Conservation (phyloP, 2,113 vertebrate genomes). For the Baryphthengus martii region DNA sequence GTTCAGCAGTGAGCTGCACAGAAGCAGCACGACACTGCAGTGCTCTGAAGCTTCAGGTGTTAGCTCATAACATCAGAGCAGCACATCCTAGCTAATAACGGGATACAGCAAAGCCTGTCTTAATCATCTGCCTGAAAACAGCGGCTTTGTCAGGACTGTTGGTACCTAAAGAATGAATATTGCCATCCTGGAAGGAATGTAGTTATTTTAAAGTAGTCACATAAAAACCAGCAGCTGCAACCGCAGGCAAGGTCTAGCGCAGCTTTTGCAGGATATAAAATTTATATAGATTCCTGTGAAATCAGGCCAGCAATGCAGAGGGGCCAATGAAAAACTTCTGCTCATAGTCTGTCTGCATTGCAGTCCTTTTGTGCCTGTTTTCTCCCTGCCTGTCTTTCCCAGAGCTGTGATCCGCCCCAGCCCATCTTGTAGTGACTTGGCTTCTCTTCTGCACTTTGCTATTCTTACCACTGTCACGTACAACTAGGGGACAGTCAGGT, state of each 20-base stretch:
- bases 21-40: background rate
- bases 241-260: background rate
- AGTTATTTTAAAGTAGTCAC: background rate
- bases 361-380: background rate
- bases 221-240: background rate
- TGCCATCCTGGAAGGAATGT: background rate
- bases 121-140: background rate
- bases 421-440: background rate
- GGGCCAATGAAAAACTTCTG: background rate
- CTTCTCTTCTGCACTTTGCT: background rate
- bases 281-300: background rate
- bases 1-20: background rate
- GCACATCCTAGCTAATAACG: background rate
- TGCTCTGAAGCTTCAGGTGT: background rate
- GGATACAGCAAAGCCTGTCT: background rate
- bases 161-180: background rate
- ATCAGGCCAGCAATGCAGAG: background rate
- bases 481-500: background rate
- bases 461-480: accelerated
- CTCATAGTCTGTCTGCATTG: background rate
- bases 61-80: background rate
- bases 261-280: background rate
- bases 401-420: background rate
- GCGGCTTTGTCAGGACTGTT: background rate
- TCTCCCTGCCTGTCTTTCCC: background rate